phyloP scores from a whole-genome alignment of 2,113 vertebrate genomes.

The Neodon shergylaensis region DNA sequence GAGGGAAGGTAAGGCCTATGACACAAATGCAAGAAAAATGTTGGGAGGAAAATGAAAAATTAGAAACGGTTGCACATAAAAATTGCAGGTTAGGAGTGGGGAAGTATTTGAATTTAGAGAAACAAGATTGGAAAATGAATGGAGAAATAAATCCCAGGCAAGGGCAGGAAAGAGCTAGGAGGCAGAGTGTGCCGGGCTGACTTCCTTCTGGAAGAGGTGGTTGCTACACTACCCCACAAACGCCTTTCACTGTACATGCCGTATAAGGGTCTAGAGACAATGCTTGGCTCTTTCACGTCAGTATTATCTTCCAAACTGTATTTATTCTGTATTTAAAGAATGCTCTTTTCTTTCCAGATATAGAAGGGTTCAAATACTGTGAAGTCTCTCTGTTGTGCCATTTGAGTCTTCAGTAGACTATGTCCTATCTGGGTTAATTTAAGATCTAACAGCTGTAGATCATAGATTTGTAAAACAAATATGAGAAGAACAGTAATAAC shows the following conservation, averaged over 20 bases:
- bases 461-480: constrained; percentile 67
- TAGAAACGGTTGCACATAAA: constrained; percentile 63
- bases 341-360: constrained; percentile 68
- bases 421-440: constrained; percentile 66
- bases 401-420: neutral
- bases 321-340: constrained; percentile 72
- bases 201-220: neutral
- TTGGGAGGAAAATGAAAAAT: constrained; percentile 63
- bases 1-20: neutral
- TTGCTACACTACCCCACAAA: no score
- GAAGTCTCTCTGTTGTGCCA: constrained; percentile 65
- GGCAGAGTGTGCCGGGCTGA: neutral
- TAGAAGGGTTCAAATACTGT: constrained; percentile 63
- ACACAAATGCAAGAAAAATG: constrained; percentile 53
- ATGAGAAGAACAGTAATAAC: neutral
- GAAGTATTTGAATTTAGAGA: constrained; percentile 51
- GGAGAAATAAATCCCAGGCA: constrained; percentile 52
- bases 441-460: constrained; percentile 51
- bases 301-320: constrained; percentile 54
- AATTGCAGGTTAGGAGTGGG: constrained; percentile 18
- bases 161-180: neutral
- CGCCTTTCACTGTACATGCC: no score
- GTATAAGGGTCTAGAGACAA: neutral
- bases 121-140: constrained; percentile 48
- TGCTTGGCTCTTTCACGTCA: neutral